Evolutionary conservation across 2,113 vertebrate species (phyloP).

Genomic region (Melanotaenia duboulayi): DNA sequence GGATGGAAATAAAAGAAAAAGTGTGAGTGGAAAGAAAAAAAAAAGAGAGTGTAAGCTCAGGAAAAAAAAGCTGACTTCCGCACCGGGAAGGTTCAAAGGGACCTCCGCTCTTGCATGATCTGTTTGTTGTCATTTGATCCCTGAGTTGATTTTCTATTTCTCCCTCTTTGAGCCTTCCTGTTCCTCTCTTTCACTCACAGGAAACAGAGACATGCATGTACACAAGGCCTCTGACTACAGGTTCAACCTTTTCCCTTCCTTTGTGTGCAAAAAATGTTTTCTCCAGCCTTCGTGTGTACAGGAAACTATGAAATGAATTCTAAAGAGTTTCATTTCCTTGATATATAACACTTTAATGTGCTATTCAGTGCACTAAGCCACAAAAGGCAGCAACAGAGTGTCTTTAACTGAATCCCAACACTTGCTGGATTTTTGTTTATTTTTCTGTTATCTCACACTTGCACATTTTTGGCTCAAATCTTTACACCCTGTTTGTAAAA

Average conservation of each 20-base stretch:
- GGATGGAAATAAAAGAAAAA: constrained; percentile 19
- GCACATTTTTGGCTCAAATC: constrained; percentile 24
- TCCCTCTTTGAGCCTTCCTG: constrained; percentile 47
- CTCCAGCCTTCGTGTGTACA: constrained; percentile 44
- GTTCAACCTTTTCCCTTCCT: constrained; percentile 43
- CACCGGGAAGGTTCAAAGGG: constrained; percentile 58
- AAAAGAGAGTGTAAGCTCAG: constrained; percentile 13
- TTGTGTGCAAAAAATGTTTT: constrained; percentile 40
- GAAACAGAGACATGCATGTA: constrained; percentile 43
- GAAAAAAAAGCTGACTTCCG: constrained; percentile 60
- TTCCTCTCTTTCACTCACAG: constrained; percentile 49
- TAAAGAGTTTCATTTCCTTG: constrained; percentile 25
- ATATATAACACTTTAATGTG: neutral
- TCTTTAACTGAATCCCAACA: neutral
- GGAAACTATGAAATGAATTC: constrained; percentile 4
- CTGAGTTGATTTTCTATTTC: constrained; percentile 46
- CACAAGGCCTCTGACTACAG: constrained; percentile 45
- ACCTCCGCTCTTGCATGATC: constrained; percentile 57
- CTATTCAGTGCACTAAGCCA: neutral
- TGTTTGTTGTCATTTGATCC: constrained; percentile 75
- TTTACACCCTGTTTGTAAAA: too few species aligned
- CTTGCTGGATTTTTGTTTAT: too few species aligned
- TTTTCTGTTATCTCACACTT: constrained; percentile 1
- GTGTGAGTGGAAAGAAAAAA: constrained; percentile 24
- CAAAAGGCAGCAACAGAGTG: neutral